phyloP scores from a whole-genome alignment of 2,113 vertebrate genomes.

The Oryzias woworae region DNA sequence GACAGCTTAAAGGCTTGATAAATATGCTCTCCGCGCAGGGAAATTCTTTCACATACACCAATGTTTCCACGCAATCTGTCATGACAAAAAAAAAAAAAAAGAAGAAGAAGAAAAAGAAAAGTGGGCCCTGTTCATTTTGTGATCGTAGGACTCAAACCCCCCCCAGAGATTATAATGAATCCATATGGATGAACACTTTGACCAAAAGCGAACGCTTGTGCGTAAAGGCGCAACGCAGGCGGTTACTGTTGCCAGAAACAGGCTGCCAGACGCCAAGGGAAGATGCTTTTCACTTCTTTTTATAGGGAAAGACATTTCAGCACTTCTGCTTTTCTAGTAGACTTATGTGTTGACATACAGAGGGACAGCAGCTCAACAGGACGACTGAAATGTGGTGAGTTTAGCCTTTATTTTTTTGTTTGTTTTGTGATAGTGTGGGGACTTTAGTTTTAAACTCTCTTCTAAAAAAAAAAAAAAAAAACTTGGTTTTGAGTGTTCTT shows the following conservation, averaged over 20 bases:
- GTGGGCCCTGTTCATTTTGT: slow-evolving; percentile 59
- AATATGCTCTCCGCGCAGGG: slow-evolving; percentile 93
- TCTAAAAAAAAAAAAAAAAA: too few relatives aligned
- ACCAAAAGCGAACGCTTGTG: slow-evolving; percentile 35
- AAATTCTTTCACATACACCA: slow-evolving; percentile 91
- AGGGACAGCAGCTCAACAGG: slow-evolving; percentile 28
- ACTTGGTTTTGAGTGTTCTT: too few relatives aligned
- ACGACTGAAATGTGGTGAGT: slow-evolving; percentile 61
- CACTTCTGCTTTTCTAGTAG: slow-evolving; percentile 7
- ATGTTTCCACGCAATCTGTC: slow-evolving; percentile 90
- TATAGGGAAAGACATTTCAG: slow-evolving; percentile 25
- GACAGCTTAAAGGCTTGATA: slow-evolving; percentile 95
- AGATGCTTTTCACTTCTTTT: slow-evolving; percentile 30
- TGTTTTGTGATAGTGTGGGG: neutral
- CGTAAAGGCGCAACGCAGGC: slow-evolving; percentile 41
- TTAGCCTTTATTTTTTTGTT: slow-evolving; percentile 20
- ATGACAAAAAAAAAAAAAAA: slow-evolving; percentile 59
- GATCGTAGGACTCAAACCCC: slow-evolving; percentile 51
- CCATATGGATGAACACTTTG: slow-evolving; percentile 64
- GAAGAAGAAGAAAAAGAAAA: slow-evolving; percentile 67
- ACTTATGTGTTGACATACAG: slow-evolving; percentile 20
- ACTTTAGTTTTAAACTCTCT: too few relatives aligned
- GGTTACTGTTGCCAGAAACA: slow-evolving; percentile 12
- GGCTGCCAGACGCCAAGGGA: slow-evolving; percentile 20
- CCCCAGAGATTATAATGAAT: slow-evolving; percentile 71